Conservation (phyloP, 2,888 invertebrate species). For the Mystacides longicornis region DNA sequence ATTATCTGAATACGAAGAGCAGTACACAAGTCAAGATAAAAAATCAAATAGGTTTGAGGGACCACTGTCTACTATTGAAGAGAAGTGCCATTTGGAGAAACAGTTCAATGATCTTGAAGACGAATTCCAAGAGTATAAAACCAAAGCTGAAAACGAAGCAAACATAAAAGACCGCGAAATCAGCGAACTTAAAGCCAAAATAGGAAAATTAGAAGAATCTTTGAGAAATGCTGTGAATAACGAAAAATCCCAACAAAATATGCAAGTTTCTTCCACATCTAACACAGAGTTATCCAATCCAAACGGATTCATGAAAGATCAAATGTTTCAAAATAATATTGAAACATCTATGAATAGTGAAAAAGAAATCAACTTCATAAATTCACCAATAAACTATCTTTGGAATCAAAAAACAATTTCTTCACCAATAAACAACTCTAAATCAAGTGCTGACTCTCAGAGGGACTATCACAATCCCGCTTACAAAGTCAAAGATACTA, state of each 20-base stretch:
- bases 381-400: conserved; percentile 42
- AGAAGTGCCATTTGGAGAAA: conserved; percentile 62
- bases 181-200: conserved; percentile 41
- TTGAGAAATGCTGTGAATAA: conserved; percentile 20
- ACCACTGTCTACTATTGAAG: conserved; percentile 69
- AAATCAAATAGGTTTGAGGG: conserved; percentile 38
- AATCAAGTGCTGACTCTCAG: conserved; percentile 27
- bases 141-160: conserved; percentile 45
- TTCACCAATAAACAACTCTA: conserved; percentile 20
- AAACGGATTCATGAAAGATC: not conserved
- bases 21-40: conserved; percentile 49
- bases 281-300: conserved; percentile 25
- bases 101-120: conserved; percentile 64
- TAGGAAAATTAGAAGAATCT: conserved; percentile 30
- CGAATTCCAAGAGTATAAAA: conserved; percentile 55
- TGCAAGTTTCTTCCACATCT: not conserved
- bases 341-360: conserved; percentile 1
- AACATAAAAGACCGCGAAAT: conserved; percentile 52
- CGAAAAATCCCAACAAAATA: not conserved
- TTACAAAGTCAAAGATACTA: conserved; percentile 27
- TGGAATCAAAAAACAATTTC: conserved; percentile 42
- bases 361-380: conserved; percentile 28
- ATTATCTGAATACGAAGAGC: conserved; percentile 74
- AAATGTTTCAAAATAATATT: not conserved
- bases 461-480: conserved; percentile 33